phyloP scores from a whole-genome alignment of 2,113 vertebrate genomes.

The Chaetodon auriga region DNA sequence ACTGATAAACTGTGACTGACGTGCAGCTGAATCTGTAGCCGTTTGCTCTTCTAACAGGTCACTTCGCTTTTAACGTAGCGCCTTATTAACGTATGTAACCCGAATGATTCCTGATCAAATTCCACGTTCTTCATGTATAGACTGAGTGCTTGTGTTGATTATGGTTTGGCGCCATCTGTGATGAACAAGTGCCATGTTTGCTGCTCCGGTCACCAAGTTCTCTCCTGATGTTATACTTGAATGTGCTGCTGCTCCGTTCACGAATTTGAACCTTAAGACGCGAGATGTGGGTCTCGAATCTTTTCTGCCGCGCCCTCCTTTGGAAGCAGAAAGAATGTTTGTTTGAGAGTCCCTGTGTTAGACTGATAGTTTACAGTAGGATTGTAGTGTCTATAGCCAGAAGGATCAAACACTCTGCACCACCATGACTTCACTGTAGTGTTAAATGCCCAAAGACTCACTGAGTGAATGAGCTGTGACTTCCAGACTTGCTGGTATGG shows the following conservation, averaged over 20 bases:
- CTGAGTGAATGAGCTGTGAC: constrained; percentile 38
- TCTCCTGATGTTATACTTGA: constrained; percentile 72
- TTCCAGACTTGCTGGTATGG: constrained; percentile 19
- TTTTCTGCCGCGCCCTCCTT: neutral
- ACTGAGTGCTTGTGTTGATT: constrained; percentile 34
- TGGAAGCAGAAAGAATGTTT: neutral
- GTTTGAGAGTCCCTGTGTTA: constrained; percentile 16
- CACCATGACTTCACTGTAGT: constrained; percentile 28
- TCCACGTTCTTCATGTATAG: constrained; percentile 7
- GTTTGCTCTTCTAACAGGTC: constrained; percentile 45
- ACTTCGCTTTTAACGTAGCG: constrained; percentile 36
- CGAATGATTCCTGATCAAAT: constrained; percentile 42
- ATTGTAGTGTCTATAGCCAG: constrained; percentile 28
- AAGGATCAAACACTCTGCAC: constrained; percentile 37
- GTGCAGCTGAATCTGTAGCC: constrained; percentile 61
- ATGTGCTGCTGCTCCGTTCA: constrained; percentile 74
- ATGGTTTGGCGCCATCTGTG: constrained; percentile 53
- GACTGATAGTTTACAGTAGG: constrained; percentile 40
- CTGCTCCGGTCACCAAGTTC: constrained; percentile 60
- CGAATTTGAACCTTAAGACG: constrained; percentile 20
- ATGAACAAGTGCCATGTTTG: constrained; percentile 58
- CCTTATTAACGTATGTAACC: constrained; percentile 35
- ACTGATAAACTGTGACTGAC: constrained; percentile 81
- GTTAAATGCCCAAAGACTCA: constrained; percentile 8
- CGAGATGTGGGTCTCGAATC: neutral